Evolutionary conservation across 2,797 vertebrate genomes (phyloP).

Genomic region (Euphonia xanthogaster): DNA sequence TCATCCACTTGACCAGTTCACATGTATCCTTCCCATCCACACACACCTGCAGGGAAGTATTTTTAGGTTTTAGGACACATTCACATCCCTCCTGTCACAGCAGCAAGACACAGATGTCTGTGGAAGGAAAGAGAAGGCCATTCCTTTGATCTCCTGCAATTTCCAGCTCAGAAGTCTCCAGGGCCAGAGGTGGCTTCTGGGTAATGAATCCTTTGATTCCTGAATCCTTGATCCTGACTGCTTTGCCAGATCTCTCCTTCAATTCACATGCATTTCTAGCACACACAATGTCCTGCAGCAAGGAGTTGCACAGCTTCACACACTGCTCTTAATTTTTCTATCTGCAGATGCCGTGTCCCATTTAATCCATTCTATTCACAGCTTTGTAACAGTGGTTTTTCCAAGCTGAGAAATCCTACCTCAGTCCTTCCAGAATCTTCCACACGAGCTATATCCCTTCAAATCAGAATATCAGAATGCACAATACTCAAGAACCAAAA

Average conservation of each 20-base stretch:
- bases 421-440: background rate
- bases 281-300: background rate
- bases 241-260: background rate
- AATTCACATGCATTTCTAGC: accelerated
- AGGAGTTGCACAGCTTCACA: background rate
- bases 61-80: background rate
- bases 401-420: background rate
- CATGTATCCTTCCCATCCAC: background rate
- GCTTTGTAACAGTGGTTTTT: background rate
- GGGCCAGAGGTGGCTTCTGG: background rate
- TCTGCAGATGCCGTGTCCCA: background rate
- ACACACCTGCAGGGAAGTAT: background rate
- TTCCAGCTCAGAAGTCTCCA: background rate
- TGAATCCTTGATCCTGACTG: no score
- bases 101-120: background rate
- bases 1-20: background rate
- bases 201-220: background rate
- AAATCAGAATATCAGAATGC: background rate
- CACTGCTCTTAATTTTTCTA: background rate
- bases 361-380: background rate
- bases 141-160: background rate
- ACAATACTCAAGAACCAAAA: background rate
- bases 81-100: background rate
- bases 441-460: background rate
- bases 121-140: background rate